Percentiles rank a stretch among this genome's conserved stretches.
Evolutionary conservation across 1,140 invertebrate species (phyloP).

Genomic region (Paraescarpia echinospica): DNA sequence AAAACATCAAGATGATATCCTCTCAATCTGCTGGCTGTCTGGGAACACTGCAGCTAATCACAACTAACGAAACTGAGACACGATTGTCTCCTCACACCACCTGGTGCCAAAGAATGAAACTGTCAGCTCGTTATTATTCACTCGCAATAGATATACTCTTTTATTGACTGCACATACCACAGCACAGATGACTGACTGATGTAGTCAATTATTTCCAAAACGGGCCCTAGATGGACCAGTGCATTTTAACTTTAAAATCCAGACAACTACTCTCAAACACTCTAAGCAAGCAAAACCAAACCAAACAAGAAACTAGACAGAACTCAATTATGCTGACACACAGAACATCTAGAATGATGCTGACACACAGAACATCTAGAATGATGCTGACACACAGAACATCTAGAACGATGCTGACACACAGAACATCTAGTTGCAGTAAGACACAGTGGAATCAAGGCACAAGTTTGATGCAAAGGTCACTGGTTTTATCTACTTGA

Average conservation of each 20-base stretch:
- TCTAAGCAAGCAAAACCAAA: not conserved
- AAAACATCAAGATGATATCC: too few species aligned
- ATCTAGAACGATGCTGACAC: not conserved
- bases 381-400: not conserved
- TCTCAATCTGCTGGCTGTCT: not conserved
- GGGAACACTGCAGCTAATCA: not conserved
- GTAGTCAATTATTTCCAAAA: too few species aligned
- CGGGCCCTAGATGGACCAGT: too few species aligned
- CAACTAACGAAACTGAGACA: not conserved
- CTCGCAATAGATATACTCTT: too few species aligned
- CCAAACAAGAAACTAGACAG: not conserved
- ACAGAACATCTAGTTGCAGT: not conserved
- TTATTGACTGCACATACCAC: too few species aligned
- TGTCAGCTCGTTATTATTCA: too few species aligned
- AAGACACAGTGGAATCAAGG: not conserved
- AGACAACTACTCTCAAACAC: not conserved
- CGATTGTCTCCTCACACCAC: not conserved
- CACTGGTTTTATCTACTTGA: not conserved
- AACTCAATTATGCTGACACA: not conserved
- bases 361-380: not conserved
- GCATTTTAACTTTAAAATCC: too few species aligned
- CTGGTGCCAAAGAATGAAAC: not conserved
- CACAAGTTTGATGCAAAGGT: not conserved
- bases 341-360: too few species aligned
- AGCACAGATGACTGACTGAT: too few species aligned